Percentiles rank a stretch among this genome's conserved stretches.
Conservation (phyloP, 2,113 vertebrate genomes). For the Paralichthys olivaceus region DNA sequence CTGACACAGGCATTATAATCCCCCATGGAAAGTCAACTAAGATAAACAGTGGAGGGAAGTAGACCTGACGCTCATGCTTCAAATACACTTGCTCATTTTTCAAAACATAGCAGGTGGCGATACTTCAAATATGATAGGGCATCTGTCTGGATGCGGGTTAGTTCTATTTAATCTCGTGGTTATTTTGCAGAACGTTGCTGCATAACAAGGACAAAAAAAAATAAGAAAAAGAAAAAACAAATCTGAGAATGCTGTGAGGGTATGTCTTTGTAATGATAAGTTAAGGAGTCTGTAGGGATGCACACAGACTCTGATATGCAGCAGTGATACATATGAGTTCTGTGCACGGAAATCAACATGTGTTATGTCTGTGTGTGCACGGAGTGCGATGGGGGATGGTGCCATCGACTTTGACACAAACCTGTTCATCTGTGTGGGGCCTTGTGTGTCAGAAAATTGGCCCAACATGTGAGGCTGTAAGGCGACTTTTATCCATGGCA, state of each 20-base stretch:
- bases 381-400: not conserved
- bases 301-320: conserved; percentile 60
- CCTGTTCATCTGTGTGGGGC: conserved; percentile 57
- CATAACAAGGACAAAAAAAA: not conserved
- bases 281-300: conserved; percentile 37
- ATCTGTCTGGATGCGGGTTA: conserved; percentile 62
- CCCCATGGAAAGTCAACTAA: conserved; percentile 73
- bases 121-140: conserved; percentile 73
- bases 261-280: conserved; percentile 46
- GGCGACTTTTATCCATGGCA: conserved; percentile 61
- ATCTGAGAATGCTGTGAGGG: not conserved
- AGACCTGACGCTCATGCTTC: conserved; percentile 68
- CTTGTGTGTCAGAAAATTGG: conserved; percentile 62
- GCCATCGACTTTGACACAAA: conserved; percentile 45
- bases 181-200: conserved; percentile 59
- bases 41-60: conserved; percentile 68
- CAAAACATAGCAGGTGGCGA: conserved; percentile 70
- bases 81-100: conserved; percentile 73
- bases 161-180: conserved; percentile 63
- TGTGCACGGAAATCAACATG: conserved; percentile 37
- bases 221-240: not conserved
- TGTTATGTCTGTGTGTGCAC: conserved; percentile 12
- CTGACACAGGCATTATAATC: conserved; percentile 70
- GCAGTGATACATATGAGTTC: conserved; percentile 46
- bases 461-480: conserved; percentile 71